phyloP scores from a whole-genome alignment of 2,797 vertebrate genomes.

The Epinephelus coioides region DNA sequence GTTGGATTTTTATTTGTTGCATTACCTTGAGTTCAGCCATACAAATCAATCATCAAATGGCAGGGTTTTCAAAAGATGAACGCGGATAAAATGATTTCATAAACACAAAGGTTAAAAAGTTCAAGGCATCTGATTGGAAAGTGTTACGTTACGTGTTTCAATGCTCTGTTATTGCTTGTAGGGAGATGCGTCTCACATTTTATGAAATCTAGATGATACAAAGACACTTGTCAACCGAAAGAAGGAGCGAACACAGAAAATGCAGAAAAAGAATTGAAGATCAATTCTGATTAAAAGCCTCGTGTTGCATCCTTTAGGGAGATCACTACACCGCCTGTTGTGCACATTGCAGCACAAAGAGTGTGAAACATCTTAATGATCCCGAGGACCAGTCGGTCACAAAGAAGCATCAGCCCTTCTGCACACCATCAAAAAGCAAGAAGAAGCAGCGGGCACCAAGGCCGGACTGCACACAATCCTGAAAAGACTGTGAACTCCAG shows the following conservation, averaged over 20 bases:
- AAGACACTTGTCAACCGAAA: slow-evolving; percentile 19
- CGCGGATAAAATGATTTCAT: background rate
- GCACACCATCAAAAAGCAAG: slow-evolving; percentile 62
- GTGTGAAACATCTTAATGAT: slow-evolving; percentile 45
- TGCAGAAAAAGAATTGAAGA: slow-evolving; percentile 43
- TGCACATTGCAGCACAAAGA: slow-evolving; percentile 34
- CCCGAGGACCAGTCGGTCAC: slow-evolving; percentile 27
- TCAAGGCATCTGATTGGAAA: background rate
- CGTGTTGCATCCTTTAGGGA: slow-evolving; percentile 24
- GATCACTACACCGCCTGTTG: slow-evolving; percentile 23
- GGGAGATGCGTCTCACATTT: slow-evolving; percentile 17
- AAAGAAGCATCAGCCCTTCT: slow-evolving; percentile 44
- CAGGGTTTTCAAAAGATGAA: background rate
- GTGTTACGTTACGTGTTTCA: background rate
- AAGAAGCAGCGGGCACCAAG: slow-evolving; percentile 42
- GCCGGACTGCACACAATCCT: slow-evolving; percentile 21
- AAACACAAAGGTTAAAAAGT: slow-evolving; percentile 10
- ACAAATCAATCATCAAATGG: slow-evolving; percentile 6
- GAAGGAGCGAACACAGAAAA: background rate
- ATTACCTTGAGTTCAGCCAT: background rate
- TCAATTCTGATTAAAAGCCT: slow-evolving; percentile 47
- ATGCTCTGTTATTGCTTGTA: background rate
- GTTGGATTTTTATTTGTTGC: slow-evolving; percentile 2
- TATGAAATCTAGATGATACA: slow-evolving; percentile 24
- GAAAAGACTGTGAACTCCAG: slow-evolving; percentile 47